Evolutionary conservation across 1,140 invertebrate species (phyloP), one percentile per base, ranked within the genome.

Genomic region (Musca domestica): DNA sequence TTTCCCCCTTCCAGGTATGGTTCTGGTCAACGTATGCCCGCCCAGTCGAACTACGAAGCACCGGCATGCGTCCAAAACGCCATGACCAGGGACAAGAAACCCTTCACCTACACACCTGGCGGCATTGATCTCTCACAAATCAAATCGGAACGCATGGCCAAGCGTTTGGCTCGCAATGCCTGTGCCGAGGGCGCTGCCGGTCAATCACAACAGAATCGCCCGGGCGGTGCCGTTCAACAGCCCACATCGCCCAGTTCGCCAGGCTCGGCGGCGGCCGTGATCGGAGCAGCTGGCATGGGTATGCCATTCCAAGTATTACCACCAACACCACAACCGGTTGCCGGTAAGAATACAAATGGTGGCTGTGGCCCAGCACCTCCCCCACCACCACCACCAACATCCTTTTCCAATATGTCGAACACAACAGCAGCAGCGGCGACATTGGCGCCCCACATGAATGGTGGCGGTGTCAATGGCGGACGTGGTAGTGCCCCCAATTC

Each of bases 11-110:
- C 15, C 17, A 80, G 78, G 48, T 80, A 80, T 77, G 76, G 76
- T 66, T 56, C 65, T 68, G 64, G 70, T 74, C 73, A 73, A 72
- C 69, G 66, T 51, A 69, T 67, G 70, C 72, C 66, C 51, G 52
- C 69, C 41, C 74, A 66, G 71, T 41, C 30, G 52, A 64, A 61
- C 63, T 82, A 82, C 19, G 92, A 93, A 77, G 92, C 94, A 52
- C 95, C 94, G 67, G 89, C 91, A 49, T 93, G 92, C 56, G 92
- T 97, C 27, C 93, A 95, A 76, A 94, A 94, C 75, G 93, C 94
- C 5, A 90, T 95, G 88, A 94, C 92, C 70, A 95, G 95, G 83
- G 95, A 97, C 78, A 97, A 96, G 81, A 96, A 95, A 78, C 95
- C 95, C 1, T 97, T 96, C 80, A 96, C 95, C 2, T 97, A 97